Conservation (phyloP, 2,888 invertebrate species). For the Odontocolon sp. region DNA sequence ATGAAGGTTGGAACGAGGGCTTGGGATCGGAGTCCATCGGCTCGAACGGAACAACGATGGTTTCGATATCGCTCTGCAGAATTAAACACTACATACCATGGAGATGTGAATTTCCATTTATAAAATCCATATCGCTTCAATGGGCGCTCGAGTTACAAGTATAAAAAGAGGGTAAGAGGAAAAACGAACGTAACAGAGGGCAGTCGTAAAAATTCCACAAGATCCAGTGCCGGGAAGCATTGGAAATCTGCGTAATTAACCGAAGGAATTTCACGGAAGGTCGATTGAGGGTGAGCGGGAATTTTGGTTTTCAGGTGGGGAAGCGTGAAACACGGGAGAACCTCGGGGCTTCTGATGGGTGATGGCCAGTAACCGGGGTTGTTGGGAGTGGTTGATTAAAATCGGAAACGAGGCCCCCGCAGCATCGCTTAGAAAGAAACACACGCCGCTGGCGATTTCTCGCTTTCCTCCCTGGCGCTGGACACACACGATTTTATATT, state of each 20-base stretch:
- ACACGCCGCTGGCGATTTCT: constrained; percentile 36
- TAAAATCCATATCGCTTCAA: constrained; percentile 33
- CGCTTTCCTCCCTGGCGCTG: constrained; percentile 21
- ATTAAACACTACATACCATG: background rate
- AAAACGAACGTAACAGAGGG: constrained; percentile 33
- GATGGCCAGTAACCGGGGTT: constrained; percentile 13
- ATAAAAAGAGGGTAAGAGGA: background rate
- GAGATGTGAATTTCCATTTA: constrained; percentile 24
- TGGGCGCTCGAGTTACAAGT: constrained; percentile 25
- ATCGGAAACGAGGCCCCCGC: constrained; percentile 39
- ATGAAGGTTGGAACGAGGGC: background rate
- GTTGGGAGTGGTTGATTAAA: constrained; percentile 54
- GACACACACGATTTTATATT: constrained; percentile 19
- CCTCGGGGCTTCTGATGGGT: constrained; percentile 55
- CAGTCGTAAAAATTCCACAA: constrained; percentile 78
- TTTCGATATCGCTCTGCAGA: constrained; percentile 12
- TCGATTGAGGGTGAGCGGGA: constrained; percentile 60
- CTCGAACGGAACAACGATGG: constrained; percentile 6
- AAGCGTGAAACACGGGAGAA: constrained; percentile 68
- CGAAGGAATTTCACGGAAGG: constrained; percentile 74
- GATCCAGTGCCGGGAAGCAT: constrained; percentile 71
- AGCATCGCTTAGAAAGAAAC: constrained; percentile 55
- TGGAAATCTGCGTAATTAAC: constrained; percentile 80
- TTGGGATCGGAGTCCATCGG: background rate
- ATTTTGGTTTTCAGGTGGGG: constrained; percentile 58